Percentiles rank a stretch among this genome's conserved stretches.
Evolutionary conservation across 1,140 invertebrate species (phyloP).

Genomic region (Tribolium castaneum): DNA sequence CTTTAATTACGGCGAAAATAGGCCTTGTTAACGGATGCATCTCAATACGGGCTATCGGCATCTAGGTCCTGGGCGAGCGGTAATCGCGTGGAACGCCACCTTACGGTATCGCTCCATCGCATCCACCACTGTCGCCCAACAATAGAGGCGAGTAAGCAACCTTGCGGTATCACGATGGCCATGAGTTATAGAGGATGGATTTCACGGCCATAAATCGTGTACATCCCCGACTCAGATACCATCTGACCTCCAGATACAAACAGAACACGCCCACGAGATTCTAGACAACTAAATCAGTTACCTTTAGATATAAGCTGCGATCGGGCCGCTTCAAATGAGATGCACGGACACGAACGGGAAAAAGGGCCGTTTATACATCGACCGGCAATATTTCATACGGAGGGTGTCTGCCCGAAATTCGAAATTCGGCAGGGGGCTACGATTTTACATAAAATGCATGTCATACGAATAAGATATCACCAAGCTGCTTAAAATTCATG

Average conservation of each 20-base stretch:
- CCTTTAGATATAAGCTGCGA: conserved; percentile 51
- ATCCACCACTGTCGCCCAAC: conserved; percentile 6
- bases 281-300: conserved; percentile 61
- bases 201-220: conserved; percentile 60
- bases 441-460: conserved; percentile 28
- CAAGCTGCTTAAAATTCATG: conserved; percentile 36
- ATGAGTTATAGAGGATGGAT: conserved; percentile 61
- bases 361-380: neutral
- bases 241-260: conserved; percentile 60
- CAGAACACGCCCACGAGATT: conserved; percentile 58
- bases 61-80: neutral
- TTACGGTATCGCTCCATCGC: neutral
- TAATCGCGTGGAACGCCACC: conserved; percentile 2
- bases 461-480: conserved; percentile 51
- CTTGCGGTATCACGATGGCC: conserved; percentile 53
- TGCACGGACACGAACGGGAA: conserved; percentile 50
- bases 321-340: conserved; percentile 51
- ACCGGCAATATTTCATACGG: neutral
- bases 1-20: conserved; percentile 51
- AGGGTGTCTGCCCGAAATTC: neutral
- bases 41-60: neutral
- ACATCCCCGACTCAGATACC: conserved; percentile 54
- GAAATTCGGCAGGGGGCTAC: conserved; percentile 17
- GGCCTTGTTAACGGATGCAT: conserved; percentile 4
- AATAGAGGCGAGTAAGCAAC: conserved; percentile 45